phyloP scores from a whole-genome alignment of 2,113 vertebrate species.

The Platichthys stellatus region DNA sequence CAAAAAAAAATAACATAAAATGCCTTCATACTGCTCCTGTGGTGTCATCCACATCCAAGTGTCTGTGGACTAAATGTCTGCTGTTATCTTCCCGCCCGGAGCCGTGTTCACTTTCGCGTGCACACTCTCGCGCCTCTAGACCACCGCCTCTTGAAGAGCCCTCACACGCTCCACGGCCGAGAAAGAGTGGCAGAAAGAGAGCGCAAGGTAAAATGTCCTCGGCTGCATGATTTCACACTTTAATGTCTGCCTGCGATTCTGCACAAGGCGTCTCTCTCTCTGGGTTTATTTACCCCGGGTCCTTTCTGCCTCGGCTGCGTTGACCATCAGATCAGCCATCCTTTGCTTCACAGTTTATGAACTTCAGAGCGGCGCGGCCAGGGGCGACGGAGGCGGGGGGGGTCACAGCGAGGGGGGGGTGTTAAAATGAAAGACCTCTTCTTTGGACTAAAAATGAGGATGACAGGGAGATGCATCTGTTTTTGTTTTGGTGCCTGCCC shows the following conservation, averaged over 20 bases:
- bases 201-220: conserved; percentile 38
- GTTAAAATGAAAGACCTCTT: conserved; percentile 18
- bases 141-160: too few species aligned
- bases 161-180: conserved; percentile 29
- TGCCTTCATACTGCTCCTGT: too few species aligned
- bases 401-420: not conserved
- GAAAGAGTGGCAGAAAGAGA: conserved; percentile 19
- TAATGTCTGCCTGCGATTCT: conserved; percentile 40
- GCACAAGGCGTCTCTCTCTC: conserved; percentile 53
- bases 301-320: conserved; percentile 59
- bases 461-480: not conserved
- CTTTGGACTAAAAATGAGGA: not conserved
- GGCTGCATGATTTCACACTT: conserved; percentile 45
- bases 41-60: too few species aligned
- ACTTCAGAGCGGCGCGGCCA: conserved; percentile 45
- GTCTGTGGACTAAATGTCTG: too few species aligned
- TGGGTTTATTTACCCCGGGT: conserved; percentile 59
- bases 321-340: conserved; percentile 71
- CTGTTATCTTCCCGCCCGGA: too few species aligned
- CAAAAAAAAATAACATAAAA: too few species aligned
- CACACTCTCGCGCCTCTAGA: too few species aligned
- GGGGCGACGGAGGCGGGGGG: too few species aligned
- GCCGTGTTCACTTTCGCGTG: too few species aligned
- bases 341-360: conserved; percentile 72
- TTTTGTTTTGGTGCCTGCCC: not conserved